Percentiles rank a stretch among this genome's conserved stretches.
These are phyloP conservation scores for Nebria brevicollis DNA, from an alignment of 2,888 invertebrate genomes.

Conservation along the genomic window DNA sequence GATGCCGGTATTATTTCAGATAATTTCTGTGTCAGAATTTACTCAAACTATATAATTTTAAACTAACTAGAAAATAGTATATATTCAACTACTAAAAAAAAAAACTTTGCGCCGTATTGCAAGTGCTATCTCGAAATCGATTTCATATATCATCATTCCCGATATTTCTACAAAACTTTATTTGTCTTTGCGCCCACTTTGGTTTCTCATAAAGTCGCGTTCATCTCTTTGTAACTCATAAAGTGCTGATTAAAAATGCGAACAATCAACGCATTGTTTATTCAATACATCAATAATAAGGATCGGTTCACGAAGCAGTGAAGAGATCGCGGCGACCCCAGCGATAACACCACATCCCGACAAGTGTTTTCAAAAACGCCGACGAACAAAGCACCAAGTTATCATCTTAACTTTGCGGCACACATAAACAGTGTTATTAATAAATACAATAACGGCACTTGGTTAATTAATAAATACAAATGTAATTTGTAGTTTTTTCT, in stretches of 20 bases:
- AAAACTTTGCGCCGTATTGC: no score
- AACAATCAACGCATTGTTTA: not conserved
- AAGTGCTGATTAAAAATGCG: not conserved
- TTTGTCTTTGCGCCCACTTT: no score
- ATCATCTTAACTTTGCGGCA: conserved; percentile 26
- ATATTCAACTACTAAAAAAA: not conserved
- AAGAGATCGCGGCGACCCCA: conserved; percentile 18
- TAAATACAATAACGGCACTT: conserved; percentile 40
- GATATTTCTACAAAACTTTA: no score
- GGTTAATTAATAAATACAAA: conserved; percentile 44
- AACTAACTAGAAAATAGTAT: not conserved
- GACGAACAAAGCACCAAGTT: conserved; percentile 25
- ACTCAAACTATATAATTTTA: not conserved
- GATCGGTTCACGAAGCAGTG: not conserved
- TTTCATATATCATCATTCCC: no score
- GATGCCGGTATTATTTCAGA: not conserved
- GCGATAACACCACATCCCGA: conserved; percentile 37
- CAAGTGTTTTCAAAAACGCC: conserved; percentile 44
- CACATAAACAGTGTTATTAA: conserved; percentile 37
- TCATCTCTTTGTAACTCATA: not conserved
- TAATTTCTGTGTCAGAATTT: not conserved
- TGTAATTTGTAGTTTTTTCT: conserved; percentile 40
- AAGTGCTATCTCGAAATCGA: no score
- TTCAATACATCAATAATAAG: not conserved
- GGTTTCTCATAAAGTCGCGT: not conserved